Evolutionary conservation across 2,113 vertebrate genomes (phyloP).

Genomic region (Mesitornis unicolor): DNA sequence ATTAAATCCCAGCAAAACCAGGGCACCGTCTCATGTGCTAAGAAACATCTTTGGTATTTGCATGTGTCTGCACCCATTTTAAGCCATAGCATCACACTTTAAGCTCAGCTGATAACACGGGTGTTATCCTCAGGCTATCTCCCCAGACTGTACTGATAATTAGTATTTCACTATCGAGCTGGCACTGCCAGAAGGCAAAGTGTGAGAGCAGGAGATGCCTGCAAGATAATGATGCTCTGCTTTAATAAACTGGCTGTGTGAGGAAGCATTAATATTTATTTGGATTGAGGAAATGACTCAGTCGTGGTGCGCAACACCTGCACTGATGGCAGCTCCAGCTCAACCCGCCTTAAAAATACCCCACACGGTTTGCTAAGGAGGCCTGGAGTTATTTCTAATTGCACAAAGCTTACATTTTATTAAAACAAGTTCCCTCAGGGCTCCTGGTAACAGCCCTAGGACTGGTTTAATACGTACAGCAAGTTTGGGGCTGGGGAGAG

Average conservation of each 20-base stretch:
- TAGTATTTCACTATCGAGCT: rapidly evolving
- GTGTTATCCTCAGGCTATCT: rapidly evolving
- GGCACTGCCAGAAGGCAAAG: neutral
- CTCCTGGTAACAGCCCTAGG: neutral
- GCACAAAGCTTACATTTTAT: neutral
- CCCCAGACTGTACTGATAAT: rapidly evolving
- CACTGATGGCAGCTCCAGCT: neutral
- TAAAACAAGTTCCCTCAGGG: neutral
- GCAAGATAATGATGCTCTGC: neutral
- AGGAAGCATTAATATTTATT: neutral
- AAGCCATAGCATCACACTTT: neutral
- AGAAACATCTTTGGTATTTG: rapidly evolving
- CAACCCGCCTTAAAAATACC: neutral
- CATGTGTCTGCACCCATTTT: rapidly evolving
- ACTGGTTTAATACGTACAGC: neutral
- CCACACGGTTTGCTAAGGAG: rapidly evolving
- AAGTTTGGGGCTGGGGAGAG: neutral
- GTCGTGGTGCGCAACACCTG: neutral
- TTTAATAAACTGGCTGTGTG: neutral
- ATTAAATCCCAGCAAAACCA: too few relatives aligned
- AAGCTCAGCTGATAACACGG: neutral
- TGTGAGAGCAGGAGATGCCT: neutral
- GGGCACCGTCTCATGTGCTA: rapidly evolving
- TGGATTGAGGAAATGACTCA: neutral
- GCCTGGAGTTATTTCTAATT: too few relatives aligned